A percentile compares a stretch with the other conserved stretches of the same genome.
phyloP scores from a whole-genome alignment of 2,113 vertebrate genomes.

The Murina feae region DNA sequence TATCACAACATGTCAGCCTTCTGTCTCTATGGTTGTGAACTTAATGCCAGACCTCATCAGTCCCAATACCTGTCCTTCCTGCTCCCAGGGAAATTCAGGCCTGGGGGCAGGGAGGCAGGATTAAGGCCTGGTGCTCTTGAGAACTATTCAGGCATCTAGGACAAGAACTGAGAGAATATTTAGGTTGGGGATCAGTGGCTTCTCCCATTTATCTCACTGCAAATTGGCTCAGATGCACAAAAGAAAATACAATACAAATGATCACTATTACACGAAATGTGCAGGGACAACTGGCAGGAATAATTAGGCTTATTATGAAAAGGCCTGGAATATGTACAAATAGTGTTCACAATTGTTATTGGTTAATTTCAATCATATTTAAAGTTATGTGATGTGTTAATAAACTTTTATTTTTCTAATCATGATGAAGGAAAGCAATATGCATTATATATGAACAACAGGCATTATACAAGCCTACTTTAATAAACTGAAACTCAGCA shows the following conservation, averaged over 20 bases:
- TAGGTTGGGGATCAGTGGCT: neutral
- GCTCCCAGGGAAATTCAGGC: neutral
- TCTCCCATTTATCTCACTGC: neutral
- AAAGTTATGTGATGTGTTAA: neutral
- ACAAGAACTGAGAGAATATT: neutral
- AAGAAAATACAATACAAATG: neutral
- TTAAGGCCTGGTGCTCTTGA: neutral
- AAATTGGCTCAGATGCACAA: neutral
- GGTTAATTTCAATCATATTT: neutral
- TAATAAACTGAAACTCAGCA: neutral
- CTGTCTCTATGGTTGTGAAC: neutral
- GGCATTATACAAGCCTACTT: neutral
- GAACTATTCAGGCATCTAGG: neutral
- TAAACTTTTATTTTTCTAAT: neutral
- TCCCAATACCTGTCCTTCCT: neutral
- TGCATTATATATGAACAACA: neutral
- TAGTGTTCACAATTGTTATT: neutral
- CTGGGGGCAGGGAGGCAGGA: neutral
- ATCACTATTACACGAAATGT: rapidly evolving
- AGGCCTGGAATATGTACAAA: neutral
- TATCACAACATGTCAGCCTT: no score
- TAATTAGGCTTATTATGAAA: neutral
- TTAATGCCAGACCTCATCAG: neutral
- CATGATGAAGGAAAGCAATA: neutral
- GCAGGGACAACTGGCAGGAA: neutral